phyloP scores from a whole-genome alignment of 2,113 vertebrate genomes.

The Hippopotamus amphibius region DNA sequence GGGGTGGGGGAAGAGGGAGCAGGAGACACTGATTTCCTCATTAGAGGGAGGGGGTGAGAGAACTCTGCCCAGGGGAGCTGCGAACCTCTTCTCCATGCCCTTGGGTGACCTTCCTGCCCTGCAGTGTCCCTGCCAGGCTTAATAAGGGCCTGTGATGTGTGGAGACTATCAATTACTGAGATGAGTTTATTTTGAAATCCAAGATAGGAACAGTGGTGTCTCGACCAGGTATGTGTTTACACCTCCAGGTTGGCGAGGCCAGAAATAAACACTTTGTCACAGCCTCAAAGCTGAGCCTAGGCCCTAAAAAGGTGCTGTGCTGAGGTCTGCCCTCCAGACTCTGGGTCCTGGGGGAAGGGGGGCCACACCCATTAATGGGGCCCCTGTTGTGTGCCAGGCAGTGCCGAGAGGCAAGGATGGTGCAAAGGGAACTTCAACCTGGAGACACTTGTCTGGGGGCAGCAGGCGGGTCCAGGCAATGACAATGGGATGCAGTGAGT shows the following conservation, averaged over 20 bases:
- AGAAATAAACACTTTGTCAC: constrained; percentile 35
- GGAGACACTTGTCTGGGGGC: background rate
- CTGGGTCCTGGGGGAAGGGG: background rate
- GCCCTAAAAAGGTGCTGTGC: background rate
- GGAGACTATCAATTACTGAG: constrained; percentile 59
- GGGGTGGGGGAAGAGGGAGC: rapidly evolving
- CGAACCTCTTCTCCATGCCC: background rate
- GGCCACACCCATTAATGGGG: too few relatives aligned
- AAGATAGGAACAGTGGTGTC: constrained; percentile 41
- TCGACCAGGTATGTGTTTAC: constrained; percentile 65
- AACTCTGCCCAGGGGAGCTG: background rate
- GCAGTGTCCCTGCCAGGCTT: constrained; percentile 54
- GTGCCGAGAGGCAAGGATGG: rapidly evolving
- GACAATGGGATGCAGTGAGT: rapidly evolving
- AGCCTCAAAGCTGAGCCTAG: background rate
- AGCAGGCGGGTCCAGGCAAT: rapidly evolving
- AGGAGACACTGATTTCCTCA: background rate
- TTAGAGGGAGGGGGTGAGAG: background rate
- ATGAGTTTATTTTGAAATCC: constrained; percentile 76
- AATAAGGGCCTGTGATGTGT: constrained; percentile 55
- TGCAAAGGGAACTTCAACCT: rapidly evolving
- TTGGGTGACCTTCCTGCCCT: background rate
- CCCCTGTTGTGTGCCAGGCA: too few relatives aligned
- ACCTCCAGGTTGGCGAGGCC: background rate
- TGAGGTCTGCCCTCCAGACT: background rate